phyloP scores from a whole-genome alignment of 2,113 vertebrate species.

The Chionis minor region DNA sequence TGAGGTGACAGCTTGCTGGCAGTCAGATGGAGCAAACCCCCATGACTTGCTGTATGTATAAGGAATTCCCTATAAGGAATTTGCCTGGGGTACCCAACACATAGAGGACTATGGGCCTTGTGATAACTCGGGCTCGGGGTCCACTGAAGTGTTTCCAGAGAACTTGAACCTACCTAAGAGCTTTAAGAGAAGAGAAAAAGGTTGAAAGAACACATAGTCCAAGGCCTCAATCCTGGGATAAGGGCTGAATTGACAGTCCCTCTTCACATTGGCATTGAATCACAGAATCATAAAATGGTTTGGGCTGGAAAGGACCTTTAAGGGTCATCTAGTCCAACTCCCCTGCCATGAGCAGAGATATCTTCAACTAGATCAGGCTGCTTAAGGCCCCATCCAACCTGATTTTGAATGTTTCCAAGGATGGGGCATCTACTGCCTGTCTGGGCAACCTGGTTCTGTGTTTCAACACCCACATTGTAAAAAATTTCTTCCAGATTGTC shows the following conservation, averaged over 20 bases:
- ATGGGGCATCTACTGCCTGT: no score
- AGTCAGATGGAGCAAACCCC: neutral
- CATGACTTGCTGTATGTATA: rapidly evolving
- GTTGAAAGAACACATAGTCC: neutral
- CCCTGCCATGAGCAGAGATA: neutral
- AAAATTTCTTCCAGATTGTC: no score
- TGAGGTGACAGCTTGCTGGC: neutral
- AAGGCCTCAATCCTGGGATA: neutral
- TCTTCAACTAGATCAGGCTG: no score
- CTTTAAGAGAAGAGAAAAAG: neutral
- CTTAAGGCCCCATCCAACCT: no score
- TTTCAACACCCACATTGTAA: no score
- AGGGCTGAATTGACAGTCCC: neutral
- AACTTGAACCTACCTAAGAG: neutral
- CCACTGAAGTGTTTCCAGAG: neutral
- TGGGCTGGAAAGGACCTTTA: neutral
- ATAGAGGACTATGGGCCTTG: neutral
- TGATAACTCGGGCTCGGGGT: neutral
- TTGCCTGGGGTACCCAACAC: neutral
- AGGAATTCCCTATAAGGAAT: neutral
- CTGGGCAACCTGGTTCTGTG: no score
- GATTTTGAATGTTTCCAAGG: no score
- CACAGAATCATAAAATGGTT: neutral
- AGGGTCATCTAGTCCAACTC: neutral
- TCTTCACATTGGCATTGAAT: neutral